Percentiles rank a stretch among this genome's conserved stretches.
phyloP scores from a whole-genome alignment of 2,113 vertebrate genomes.

The Solea senegalensis region DNA sequence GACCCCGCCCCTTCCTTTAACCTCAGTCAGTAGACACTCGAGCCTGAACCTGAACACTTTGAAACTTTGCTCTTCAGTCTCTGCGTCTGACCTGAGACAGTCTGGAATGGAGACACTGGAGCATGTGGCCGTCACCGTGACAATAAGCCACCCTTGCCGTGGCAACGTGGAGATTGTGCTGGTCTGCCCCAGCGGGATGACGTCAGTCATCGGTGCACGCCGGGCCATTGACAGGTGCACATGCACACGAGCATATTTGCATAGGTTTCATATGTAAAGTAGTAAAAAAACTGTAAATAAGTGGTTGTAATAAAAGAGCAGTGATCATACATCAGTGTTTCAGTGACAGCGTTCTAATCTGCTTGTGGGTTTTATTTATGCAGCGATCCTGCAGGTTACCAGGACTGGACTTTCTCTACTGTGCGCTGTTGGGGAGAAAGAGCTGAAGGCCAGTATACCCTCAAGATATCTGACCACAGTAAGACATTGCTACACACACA shows the following conservation, averaged over 20 bases:
- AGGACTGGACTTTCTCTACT: slow-evolving; percentile 96
- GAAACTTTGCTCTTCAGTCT: slow-evolving; percentile 76
- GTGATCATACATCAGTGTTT: neutral
- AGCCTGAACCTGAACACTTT: too few relatives aligned
- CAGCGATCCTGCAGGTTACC: slow-evolving; percentile 87
- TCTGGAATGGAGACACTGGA: slow-evolving; percentile 95
- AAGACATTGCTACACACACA: slow-evolving; percentile 32
- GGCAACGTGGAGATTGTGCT: slow-evolving; percentile 89
- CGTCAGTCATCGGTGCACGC: slow-evolving; percentile 88
- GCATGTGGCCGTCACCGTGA: slow-evolving; percentile 91
- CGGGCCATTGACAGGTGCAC: slow-evolving; percentile 87
- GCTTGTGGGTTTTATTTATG: neutral
- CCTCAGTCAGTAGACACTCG: too few relatives aligned
- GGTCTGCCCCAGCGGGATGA: slow-evolving; percentile 92
- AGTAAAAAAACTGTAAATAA: neutral
- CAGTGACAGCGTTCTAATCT: neutral
- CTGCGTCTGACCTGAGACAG: slow-evolving; percentile 80
- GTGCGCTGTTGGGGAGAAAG: slow-evolving; percentile 96
- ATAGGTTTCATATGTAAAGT: neutral
- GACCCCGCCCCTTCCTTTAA: too few relatives aligned
- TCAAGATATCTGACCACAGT: slow-evolving; percentile 89
- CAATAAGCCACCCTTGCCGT: slow-evolving; percentile 87
- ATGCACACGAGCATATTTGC: neutral
- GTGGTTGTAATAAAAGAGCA: neutral
- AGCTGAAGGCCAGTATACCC: slow-evolving; percentile 86